Evolutionary conservation across 2,888 invertebrate genomes (phyloP), one percentile per base, ranked within the genome.

Genomic region (Thera britannica): DNA sequence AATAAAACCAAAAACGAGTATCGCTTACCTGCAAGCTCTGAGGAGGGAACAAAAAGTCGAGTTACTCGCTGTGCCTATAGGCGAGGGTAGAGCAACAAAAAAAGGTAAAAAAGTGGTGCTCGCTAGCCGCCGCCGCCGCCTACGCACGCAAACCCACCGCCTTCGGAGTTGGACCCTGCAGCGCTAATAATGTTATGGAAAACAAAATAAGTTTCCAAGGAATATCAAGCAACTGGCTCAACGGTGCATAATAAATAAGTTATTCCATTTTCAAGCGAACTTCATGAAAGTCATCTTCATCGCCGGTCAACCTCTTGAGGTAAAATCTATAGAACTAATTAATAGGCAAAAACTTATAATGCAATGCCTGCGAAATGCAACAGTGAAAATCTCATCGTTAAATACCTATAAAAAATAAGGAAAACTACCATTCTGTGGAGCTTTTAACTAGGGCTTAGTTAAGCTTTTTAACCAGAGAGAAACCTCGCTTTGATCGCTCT

Each of bases 31-130:
- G 90, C 88, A 87, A 84, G 79, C 76, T 79, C 80, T 83, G 83
- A 82, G 79, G 79, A 76, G 79, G 83, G 84, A 83, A 84, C 80
- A 77, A 79, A 83, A 86, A 88, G 88, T 67, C 69, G 81, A 87
- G 84, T 12, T 57, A 86, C 85, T 86, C 82, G 81, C 81, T 72
- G 54, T 82, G 81, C 81, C 72, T 63, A 56, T 76, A 80, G 78
- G 87, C 85, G 87, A 89, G 89, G 89, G 88, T 88, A 85, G 80
- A 85, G 89, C 88, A 85, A 89, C 88, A 92, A 92, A 93, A 46
- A 92, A 92, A 89, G 79, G 82, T 79, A 88, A 85, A 88, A 90
- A 87, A 80, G 73, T 77, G 75, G 79, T 82, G 82, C 80, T 57
- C 57, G 80, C 78, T 76, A 77, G 80, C 84, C 88, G 85, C 90